Percentiles rank a stretch among this genome's conserved stretches.
Conservation (phyloP, 2,888 invertebrate species). For the Pteria penguin region DNA sequence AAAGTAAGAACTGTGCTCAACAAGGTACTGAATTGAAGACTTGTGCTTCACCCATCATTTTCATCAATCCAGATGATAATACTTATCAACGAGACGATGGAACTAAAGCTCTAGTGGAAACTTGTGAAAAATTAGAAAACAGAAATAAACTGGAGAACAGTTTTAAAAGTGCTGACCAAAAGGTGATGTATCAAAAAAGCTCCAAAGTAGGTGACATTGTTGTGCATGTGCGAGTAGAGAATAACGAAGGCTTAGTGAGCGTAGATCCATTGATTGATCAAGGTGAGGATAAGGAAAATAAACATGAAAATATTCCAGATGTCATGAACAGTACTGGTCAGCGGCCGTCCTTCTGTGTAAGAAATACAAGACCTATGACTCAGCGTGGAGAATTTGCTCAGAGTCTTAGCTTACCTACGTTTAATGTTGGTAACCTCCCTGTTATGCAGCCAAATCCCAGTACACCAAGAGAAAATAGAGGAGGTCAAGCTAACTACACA, state of each 20-base stretch:
- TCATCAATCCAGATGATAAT: neutral
- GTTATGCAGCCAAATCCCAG: no score
- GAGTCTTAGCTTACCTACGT: no score
- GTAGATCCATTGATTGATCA: no score
- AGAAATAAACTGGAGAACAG: neutral
- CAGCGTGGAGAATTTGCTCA: no score
- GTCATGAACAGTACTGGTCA: no score
- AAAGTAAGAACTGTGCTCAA: neutral
- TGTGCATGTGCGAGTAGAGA: conserved; percentile 12
- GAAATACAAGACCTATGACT: no score
- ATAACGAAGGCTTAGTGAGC: conserved; percentile 18
- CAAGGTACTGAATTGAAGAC: neutral
- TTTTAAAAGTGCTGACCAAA: neutral
- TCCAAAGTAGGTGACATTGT: conserved; percentile 28
- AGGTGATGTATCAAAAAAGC: neutral
- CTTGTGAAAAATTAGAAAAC: neutral
- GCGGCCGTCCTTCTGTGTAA: no score
- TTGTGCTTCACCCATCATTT: neutral
- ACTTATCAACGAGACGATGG: neutral
- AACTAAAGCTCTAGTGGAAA: no score
- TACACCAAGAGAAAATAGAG: no score
- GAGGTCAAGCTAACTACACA: no score
- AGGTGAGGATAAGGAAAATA: no score
- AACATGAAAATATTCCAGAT: neutral
- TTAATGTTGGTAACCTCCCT: no score